Evolutionary conservation across 92 coral and sea anemone genomes (phyloP).

Genomic region (Virgularia gustaviana): DNA sequence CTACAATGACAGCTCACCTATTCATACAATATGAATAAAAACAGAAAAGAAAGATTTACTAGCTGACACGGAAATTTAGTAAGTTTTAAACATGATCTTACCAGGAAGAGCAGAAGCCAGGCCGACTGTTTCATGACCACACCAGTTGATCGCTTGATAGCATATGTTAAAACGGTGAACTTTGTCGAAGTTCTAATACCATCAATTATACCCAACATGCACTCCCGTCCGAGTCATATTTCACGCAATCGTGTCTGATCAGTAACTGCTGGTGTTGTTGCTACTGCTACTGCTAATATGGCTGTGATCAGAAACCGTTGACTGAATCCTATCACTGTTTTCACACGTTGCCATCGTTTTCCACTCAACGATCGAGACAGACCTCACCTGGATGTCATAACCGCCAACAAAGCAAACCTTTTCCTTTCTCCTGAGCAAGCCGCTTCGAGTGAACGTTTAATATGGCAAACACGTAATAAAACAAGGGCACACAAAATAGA

Average conservation of each 20-base stretch:
- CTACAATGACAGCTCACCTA: no score
- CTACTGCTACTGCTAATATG: no score
- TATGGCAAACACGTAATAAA: no score
- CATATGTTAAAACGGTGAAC: not conserved
- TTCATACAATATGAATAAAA: slow-evolving; percentile 7
- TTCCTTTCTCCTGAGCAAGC: no score
- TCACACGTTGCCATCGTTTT: not conserved
- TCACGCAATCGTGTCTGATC: slow-evolving; percentile 6
- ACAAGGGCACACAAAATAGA: no score
- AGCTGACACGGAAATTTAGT: no score
- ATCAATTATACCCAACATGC: slow-evolving; percentile 1
- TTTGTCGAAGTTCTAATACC: not conserved
- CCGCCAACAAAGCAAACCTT: not conserved
- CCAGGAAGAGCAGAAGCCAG: not conserved
- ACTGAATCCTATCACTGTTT: slow-evolving; percentile 9
- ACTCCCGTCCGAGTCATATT: slow-evolving; percentile 17
- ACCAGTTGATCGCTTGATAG: not conserved
- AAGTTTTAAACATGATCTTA: no score
- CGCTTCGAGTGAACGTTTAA: no score
- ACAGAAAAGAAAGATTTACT: not conserved
- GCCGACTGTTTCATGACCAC: not conserved
- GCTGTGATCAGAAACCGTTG: slow-evolving; percentile 28
- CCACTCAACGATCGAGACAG: not conserved
- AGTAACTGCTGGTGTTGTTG: not conserved
- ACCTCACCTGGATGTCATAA: not conserved